These are phyloP conservation scores for Mobula hypostoma DNA, from an alignment of 2,113 vertebrate genomes.

Conservation along the genomic window DNA sequence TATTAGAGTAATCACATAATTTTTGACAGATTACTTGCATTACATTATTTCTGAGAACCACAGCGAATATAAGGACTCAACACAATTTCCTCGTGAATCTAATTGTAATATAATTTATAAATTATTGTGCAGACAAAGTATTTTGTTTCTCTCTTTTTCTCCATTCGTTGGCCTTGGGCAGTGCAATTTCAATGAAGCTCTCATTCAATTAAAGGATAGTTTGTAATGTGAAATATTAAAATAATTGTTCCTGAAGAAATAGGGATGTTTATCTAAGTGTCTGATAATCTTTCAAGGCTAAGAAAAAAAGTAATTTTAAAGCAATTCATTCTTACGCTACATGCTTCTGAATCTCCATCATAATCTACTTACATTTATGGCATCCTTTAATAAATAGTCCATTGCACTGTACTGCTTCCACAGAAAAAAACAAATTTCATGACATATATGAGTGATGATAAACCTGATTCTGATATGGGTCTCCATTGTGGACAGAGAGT, in stretches of 20 bases:
- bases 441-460: too few relatives aligned
- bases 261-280: neutral
- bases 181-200: neutral
- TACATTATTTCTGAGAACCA: neutral
- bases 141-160: neutral
- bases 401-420: too few relatives aligned
- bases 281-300: neutral
- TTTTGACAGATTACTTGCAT: constrained; percentile 1
- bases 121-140: neutral
- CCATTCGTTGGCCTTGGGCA: neutral
- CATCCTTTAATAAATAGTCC: neutral
- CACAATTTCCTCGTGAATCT: neutral
- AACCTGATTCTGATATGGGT: too few relatives aligned
- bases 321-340: neutral
- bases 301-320: neutral
- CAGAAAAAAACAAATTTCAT: too few relatives aligned
- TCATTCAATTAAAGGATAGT: neutral
- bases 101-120: neutral
- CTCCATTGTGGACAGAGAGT: too few relatives aligned
- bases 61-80: neutral
- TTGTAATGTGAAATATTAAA: neutral
- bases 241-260: neutral
- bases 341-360: neutral
- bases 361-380: neutral
- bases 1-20: neutral